These are phyloP conservation scores for Spheniscus humboldti DNA, from an alignment of 2,797 vertebrate genomes.

Conservation along the genomic window DNA sequence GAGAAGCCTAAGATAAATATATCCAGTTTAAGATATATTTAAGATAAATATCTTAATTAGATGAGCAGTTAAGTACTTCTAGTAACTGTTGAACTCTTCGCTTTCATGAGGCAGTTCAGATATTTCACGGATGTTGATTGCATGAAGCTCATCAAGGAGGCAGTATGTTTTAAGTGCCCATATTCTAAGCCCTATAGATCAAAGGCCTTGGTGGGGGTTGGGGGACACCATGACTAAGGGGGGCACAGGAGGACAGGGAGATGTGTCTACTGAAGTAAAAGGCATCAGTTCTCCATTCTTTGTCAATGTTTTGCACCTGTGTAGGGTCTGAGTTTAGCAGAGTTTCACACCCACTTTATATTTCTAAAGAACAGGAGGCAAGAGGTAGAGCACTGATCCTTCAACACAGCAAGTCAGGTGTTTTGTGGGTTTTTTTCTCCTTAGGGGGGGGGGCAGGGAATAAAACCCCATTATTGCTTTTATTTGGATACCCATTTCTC, in stretches of 20 bases:
- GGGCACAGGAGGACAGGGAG: not conserved
- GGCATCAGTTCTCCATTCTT: not conserved
- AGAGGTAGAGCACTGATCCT: not conserved
- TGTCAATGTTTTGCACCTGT: not conserved
- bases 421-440: not conserved
- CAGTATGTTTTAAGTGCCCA: not conserved
- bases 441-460: not conserved
- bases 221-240: accelerated
- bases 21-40: not conserved
- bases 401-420: not conserved
- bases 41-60: not conserved
- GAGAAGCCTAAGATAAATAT: not conserved
- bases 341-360: not conserved
- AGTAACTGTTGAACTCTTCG: not conserved
- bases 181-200: not conserved
- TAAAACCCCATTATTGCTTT: not conserved
- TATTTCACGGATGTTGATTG: not conserved
- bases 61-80: not conserved
- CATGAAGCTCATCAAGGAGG: not conserved
- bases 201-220: not conserved
- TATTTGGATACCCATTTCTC: not conserved
- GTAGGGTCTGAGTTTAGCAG: not conserved
- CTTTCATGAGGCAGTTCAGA: not conserved
- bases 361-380: not conserved
- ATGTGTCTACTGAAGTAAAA: not conserved